Evolutionary conservation across 2,888 invertebrate genomes (phyloP), one percentile per base, ranked within the genome.

Genomic region (Ophioninae sp.): DNA sequence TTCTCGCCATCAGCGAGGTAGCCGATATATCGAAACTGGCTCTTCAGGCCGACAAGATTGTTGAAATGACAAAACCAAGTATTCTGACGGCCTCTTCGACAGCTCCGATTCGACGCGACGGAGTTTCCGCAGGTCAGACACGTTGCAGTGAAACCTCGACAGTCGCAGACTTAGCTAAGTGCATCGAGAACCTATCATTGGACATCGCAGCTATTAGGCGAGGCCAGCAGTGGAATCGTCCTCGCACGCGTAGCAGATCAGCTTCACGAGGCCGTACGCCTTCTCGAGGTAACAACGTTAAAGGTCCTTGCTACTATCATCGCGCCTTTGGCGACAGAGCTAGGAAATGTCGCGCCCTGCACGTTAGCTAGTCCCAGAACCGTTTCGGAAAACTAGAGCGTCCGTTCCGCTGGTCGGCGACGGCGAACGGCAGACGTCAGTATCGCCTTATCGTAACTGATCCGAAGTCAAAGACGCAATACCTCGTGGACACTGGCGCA

Each of bases 401-500:
- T 51, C 75, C 61, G 79, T 75, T 44, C 22, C 22, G 20, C 9
- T 22, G 64, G 5, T 22, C 30, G 74, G 77, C 81, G 74, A 67
- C 67, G 17, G 58, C 37, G 44, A 44, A 76, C 81, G 75, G 72
- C 64, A 0, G 22, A n/a, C 59, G 44, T 22, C 59, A 65, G 41
- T 67, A 20, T 39, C 76, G 84, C 63, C 81, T 81, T 0, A 51
- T 65, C 0, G 37, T 84, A 0, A 17, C 20, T 3, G 84, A 84
- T 23, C 13, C 3, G n/a, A 69, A n/a, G 6, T 51, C 81, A 0
- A 63, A 39, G 13, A 7, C 44, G 13, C 8, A 51, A 0, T 85
- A 72, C n/a, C 64, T 79, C 0, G 39, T 84, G 10, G 84, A 84
- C 13, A 82, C 82, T 0, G 82, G 77, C 0, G 79, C 84, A 0